A percentile compares a stretch with the other conserved stretches of the same genome.
Evolutionary conservation across 2,888 invertebrate species (phyloP).

Genomic region (Lasioglossum villosulum): DNA sequence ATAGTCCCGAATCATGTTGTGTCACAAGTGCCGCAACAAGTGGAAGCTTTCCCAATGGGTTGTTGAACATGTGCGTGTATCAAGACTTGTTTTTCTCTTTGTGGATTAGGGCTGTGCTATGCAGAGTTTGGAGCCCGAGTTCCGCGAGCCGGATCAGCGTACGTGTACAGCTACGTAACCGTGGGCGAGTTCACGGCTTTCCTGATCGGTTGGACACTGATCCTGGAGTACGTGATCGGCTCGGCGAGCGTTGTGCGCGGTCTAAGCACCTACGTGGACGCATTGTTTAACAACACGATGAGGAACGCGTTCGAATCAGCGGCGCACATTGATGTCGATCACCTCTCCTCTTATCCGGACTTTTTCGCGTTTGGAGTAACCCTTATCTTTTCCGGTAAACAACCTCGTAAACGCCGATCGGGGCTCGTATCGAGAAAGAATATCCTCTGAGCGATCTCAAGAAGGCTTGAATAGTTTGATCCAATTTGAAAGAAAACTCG

Average conservation of each 20-base stretch:
- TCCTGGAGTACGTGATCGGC: slow-evolving; percentile 94
- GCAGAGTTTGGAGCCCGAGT: slow-evolving; percentile 96
- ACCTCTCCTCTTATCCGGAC: slow-evolving; percentile 90
- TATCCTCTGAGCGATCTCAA: too few relatives aligned
- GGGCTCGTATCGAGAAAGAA: not conserved
- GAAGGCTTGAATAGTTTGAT: too few relatives aligned
- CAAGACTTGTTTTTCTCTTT: not conserved
- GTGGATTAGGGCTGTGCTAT: slow-evolving; percentile 91
- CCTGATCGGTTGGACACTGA: slow-evolving; percentile 97
- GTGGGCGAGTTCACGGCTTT: slow-evolving; percentile 97
- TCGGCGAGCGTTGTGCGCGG: slow-evolving; percentile 94
- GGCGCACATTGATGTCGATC: slow-evolving; percentile 88
- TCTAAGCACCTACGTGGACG: slow-evolving; percentile 91
- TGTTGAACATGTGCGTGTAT: not conserved
- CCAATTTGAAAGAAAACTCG: too few relatives aligned
- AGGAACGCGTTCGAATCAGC: slow-evolving; percentile 87
- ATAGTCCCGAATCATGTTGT: too few relatives aligned
- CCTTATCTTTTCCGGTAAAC: slow-evolving; percentile 88
- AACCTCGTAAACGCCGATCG: not conserved
- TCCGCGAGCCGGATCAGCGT: slow-evolving; percentile 96
- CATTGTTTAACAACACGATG: slow-evolving; percentile 88
- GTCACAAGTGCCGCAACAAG: too few relatives aligned
- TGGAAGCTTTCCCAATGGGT: not conserved
- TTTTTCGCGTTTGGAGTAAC: slow-evolving; percentile 91
- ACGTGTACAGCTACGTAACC: slow-evolving; percentile 96